phyloP scores from a whole-genome alignment of 2,797 vertebrate species.

The Orestias chungarensis region DNA sequence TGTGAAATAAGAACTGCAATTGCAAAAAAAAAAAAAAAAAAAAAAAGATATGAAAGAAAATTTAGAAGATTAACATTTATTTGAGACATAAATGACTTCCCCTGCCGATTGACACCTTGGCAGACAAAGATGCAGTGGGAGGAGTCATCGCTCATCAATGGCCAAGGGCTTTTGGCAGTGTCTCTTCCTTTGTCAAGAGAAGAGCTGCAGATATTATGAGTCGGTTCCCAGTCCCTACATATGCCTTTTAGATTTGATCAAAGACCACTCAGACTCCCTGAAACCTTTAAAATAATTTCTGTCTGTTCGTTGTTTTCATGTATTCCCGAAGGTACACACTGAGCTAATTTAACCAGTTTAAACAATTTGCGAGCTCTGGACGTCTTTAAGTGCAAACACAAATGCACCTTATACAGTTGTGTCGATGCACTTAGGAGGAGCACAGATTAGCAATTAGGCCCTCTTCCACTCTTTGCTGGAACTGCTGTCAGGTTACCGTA shows the following conservation, averaged over 20 bases:
- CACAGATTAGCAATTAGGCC: constrained; percentile 71
- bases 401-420: constrained; percentile 45
- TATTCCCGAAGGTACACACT: constrained; percentile 18
- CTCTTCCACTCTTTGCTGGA: constrained; percentile 69
- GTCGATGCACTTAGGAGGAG: constrained; percentile 55
- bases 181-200: not conserved
- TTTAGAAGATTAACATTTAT: not conserved
- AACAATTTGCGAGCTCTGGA: constrained; percentile 32
- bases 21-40: too few relatives aligned
- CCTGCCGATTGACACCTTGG: not conserved
- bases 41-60: too few relatives aligned
- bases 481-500: constrained; percentile 60
- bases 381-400: constrained; percentile 52
- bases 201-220: not conserved
- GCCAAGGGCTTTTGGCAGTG: not conserved
- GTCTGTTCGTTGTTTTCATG: constrained; percentile 17
- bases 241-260: constrained; percentile 46
- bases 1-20: not conserved
- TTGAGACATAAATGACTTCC: not conserved
- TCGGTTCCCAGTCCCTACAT: constrained; percentile 4
- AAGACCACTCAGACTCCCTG: constrained; percentile 19
- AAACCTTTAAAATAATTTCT: constrained; percentile 29
- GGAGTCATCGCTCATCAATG: not conserved
- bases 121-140: not conserved
- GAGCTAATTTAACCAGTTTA: constrained; percentile 29